Conservation (phyloP, 2,797 vertebrate species). For the Mus minutoides region DNA sequence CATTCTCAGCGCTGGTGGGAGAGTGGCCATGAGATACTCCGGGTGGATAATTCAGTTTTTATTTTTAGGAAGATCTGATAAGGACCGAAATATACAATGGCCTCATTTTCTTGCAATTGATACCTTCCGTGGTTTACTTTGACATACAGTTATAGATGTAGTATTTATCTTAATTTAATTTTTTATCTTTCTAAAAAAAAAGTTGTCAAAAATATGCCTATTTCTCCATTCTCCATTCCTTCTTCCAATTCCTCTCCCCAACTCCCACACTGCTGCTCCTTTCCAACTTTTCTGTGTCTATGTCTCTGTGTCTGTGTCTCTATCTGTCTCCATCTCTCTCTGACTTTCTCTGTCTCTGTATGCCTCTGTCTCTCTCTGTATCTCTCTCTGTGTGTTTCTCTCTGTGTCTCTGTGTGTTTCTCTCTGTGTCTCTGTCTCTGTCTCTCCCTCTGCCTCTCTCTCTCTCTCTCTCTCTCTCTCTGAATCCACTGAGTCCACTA, state of each 20-base stretch:
- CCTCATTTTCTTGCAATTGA: not conserved
- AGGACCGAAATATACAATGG: not conserved
- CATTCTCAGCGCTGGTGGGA: not conserved
- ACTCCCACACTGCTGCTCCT: not conserved
- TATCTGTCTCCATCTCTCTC: not conserved
- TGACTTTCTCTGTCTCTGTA: no score
- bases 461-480: not conserved
- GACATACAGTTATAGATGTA: not conserved
- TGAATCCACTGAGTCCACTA: not conserved
- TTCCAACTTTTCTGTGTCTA: not conserved
- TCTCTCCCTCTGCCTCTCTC: no score
- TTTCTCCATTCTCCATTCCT: not conserved
- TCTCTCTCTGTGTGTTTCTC: not conserved
- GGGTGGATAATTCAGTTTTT: not conserved
- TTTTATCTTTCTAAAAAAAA: not conserved
- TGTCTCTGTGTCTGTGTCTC: not conserved
- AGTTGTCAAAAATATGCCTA: not conserved
- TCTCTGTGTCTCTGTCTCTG: no score
- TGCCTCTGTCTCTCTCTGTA: no score
- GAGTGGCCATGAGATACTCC: not conserved
- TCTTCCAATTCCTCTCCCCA: no score
- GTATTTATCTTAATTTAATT: not conserved
- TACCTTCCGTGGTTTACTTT: no score
- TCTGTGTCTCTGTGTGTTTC: not conserved
- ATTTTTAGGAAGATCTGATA: not conserved